Base-by-base conservation (phyloP, 2,888 invertebrate species). In the Hirtodrosophila cameraria region DNA sequence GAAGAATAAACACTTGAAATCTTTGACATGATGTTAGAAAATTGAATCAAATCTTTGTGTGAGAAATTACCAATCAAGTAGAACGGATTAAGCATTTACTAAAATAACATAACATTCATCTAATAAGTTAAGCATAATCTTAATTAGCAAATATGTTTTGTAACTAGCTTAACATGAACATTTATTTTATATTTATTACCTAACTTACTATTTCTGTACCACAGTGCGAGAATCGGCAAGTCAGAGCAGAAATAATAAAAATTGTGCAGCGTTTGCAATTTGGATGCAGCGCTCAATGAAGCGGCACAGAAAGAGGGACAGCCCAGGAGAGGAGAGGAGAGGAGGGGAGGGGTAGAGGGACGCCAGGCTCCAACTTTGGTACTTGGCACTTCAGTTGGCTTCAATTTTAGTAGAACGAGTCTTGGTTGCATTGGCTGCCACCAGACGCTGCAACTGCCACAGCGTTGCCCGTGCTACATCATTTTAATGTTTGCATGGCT, bases 191-290 rank as follows among this genome's bases (percentile, higher is more conserved):
- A 20, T 3, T 23, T 12, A n/a, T n/a, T n/a, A n/a, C n/a, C n/a
- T n/a, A n/a, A n/a, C n/a, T n/a, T n/a, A n/a, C 8, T 12, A 2
- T 20, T 9, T 50, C 49, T 30, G 43, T 42, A 30, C 74, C 78
- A 80, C 78, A 57, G 82, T 81, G 68, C 67, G 46, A 39, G 68
- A 41, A 43, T 46, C 42, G 59, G 52, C 57, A 46, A 64, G 58
- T 67, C 66, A 67, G 65, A 69, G 73, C 61, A 53, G 68, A 68
- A 71, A 74, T 69, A 75, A 83, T 84, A 83, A 86, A 85, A 82
- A 75, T 87, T 81, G 78, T 75, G 73, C 65, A 73, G 79, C 82
- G 66, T 38, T 76, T 80, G 86, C 87, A 86, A 80, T 88, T 88
- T 86, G 65, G 53, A 33, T 53, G 80, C 65, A 64, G 50, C 55